phyloP scores from a whole-genome alignment of 2,113 vertebrate genomes.

The Onychorhynchus coronatus region DNA sequence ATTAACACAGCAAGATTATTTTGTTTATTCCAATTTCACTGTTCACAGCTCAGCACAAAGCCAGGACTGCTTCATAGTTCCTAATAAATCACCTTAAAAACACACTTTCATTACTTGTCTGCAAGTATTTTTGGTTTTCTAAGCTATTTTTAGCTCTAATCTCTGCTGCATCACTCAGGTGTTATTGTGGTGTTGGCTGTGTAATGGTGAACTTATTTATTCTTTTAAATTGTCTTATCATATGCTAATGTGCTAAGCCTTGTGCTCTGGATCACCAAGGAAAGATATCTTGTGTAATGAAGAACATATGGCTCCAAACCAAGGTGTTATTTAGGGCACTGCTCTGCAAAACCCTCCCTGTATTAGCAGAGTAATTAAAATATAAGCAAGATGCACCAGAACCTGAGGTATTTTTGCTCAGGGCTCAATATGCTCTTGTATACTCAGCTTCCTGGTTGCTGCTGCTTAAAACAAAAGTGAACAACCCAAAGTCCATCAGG shows the following conservation, averaged over 20 bases:
- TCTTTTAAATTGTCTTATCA: slow-evolving; percentile 2
- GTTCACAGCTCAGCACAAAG: background rate
- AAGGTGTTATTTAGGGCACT: background rate
- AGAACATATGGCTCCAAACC: slow-evolving; percentile 43
- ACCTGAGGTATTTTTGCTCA: background rate
- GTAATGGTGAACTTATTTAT: slow-evolving; percentile 8
- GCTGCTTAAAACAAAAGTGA: background rate
- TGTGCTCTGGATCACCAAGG: background rate
- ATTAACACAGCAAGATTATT: background rate
- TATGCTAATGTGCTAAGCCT: background rate
- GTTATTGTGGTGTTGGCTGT: background rate
- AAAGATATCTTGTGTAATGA: background rate
- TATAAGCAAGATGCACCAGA: background rate
- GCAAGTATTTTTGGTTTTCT: background rate
- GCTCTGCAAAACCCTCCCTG: slow-evolving; percentile 7
- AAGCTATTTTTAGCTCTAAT: background rate
- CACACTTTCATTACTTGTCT: background rate
- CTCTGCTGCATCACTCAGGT: background rate
- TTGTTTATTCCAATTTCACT: slow-evolving; percentile 31
- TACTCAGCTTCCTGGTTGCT: background rate
- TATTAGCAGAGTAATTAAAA: background rate
- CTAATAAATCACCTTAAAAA: background rate
- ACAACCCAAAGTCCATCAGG: background rate
- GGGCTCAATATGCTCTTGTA: background rate
- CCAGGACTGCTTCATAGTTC: background rate